A percentile compares a stretch with the other conserved stretches of the same genome.
Evolutionary conservation across 1,140 invertebrate genomes (phyloP).

Genomic region (Ridgeia piscesae): DNA sequence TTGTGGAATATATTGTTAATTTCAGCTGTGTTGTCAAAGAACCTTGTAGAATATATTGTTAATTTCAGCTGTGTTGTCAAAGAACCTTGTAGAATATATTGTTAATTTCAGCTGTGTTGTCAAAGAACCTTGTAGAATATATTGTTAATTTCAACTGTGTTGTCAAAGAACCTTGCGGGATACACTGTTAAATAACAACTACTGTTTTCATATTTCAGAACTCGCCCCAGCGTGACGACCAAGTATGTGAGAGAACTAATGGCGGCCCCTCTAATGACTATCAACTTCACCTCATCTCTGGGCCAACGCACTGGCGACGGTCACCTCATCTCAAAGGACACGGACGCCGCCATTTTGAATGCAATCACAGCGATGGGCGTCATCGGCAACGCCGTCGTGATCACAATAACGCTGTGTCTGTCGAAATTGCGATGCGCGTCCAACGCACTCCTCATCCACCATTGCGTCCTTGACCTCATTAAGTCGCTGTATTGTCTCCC

Average conservation of each 20-base stretch:
- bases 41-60: no score
- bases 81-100: no score
- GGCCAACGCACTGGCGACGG: conserved; percentile 63
- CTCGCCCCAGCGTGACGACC: neutral
- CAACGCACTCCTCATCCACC: conserved; percentile 49
- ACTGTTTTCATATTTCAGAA: neutral
- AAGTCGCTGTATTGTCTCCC: conserved; percentile 45
- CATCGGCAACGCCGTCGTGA: conserved; percentile 77
- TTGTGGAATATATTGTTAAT: no score
- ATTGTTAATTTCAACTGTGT: no score
- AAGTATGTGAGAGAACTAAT: neutral
- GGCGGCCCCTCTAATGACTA: neutral
- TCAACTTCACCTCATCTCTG: neutral
- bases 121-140: no score
- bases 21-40: no score
- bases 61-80: no score
- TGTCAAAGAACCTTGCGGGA: no score
- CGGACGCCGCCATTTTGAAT: conserved; percentile 77
- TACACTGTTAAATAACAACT: neutral
- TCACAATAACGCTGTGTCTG: conserved; percentile 68
- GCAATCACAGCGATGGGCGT: conserved; percentile 77
- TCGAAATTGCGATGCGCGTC: conserved; percentile 41
- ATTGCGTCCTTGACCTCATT: conserved; percentile 46
- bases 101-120: no score
- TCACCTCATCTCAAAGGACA: conserved; percentile 53